Evolutionary conservation across 2,113 vertebrate genomes (phyloP), one percentile per base, ranked within the genome.

Genomic region (Epinephelus moara): DNA sequence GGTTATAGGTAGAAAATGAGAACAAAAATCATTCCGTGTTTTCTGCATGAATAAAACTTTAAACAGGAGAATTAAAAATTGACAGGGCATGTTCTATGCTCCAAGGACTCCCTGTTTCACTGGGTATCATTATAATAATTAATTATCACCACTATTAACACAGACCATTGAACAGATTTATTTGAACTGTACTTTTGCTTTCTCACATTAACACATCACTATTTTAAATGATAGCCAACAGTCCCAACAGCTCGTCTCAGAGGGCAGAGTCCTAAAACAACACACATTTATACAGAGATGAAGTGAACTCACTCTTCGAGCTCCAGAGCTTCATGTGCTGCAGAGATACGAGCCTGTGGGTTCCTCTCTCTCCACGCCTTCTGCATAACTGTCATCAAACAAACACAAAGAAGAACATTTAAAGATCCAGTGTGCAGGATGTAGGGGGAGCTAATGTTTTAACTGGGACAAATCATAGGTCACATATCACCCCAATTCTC

Each of bases 351-450:
- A 85, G 98, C 98, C 95, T 99, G 98, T 9, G 98, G 98, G 81
- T 99, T 99, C 93, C 98, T 97, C 92, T 99, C 98, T 94, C 98
- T 96, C 98, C 98, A 99, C 25, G 98, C 98, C 94, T 99, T 99
- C 88, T 99, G 98, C 98, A 99, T 99, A 90, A 99, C 98, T 99
- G 88, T 86, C 84, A 88, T 84, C 42, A 93, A 85, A 94, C 79
- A 93, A 23, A 45, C 60, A 69, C 7, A 55, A 0, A 77, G 5
- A 19, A 15, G 10, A 25, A 57, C 1, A 49, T 70, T 57, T 40
- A 5, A 55, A 45, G 42, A 8, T 12, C 42, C 42, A 45, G 11
- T 37, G 33, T 37, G 33, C 33, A 37, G 33, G 33, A 37, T 37
- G 1, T 6, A 37, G 6, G 33, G 33, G 33, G 33, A 37, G 30